Evolutionary conservation across 1,140 invertebrate genomes (phyloP), one percentile per base, ranked within the genome.

Genomic region (Eriocheir sinensis): DNA sequence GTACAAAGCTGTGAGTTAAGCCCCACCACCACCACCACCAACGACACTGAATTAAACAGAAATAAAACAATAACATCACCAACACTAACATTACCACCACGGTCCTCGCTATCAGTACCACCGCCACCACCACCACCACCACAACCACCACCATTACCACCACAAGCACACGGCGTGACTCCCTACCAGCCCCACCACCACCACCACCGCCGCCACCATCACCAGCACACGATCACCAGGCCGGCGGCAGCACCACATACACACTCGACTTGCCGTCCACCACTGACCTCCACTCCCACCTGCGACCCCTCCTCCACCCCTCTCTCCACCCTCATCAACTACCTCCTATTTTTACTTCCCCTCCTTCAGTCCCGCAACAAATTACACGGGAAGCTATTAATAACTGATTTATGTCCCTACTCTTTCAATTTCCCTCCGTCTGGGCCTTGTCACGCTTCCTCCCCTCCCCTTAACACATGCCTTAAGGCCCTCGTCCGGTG

Each of bases 301-400:
- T 72, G 60, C 60, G 60, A n/a, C 60, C n/a, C 60, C 60, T n/a
- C 60, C 60, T n/a, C 60, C 60, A 72, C 60, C 60, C 60, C 27
- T 0, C 60, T n/a, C 12, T 72, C 60, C 60, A 72, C 60, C 60
- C 60, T n/a, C 27, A 27, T n/a, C 27, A 72, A 72, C 60, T 72
- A n/a, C 27, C n/a, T 21, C 60, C 60, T 72, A 72, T 72, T 72
- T 72, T 72, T 72, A 72, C 60, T 72, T 72, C 60, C 60, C 60
- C 60, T 72, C 60, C 60, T 72, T 72, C 27, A 21, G 60, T 72
- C 60, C n/a, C n/a, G 60, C 60, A n/a, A 21, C 60, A 72, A 72
- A 72, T 72, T 72, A 72, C 60, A 72, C 1, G 21, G 60, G 17
- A n/a, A 72, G 27, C 60, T 21, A 72, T 72, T 72, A 72, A 72